Conservation (phyloP, 2,888 invertebrate species). For the Lasioglossum oenotherae region DNA sequence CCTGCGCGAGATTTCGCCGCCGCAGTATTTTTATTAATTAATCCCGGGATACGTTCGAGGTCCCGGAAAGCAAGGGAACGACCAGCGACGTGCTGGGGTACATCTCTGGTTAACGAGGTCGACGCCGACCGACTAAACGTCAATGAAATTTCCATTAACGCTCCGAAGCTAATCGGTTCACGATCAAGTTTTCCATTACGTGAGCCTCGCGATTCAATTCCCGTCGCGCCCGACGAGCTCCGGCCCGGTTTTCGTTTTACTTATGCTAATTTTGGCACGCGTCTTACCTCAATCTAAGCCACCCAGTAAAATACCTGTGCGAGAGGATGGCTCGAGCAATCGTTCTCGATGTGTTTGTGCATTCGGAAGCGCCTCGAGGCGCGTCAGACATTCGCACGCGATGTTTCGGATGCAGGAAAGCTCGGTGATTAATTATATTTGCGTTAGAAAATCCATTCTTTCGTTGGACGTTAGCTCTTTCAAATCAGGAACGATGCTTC, state of each 20-base stretch:
- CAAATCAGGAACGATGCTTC: too few relatives aligned
- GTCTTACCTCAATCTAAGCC: not conserved
- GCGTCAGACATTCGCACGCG: not conserved
- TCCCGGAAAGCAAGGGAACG: not conserved
- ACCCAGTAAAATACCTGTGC: not conserved
- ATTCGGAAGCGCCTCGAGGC: not conserved
- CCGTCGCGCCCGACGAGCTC: not conserved
- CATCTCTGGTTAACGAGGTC: not conserved
- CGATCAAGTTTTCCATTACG: conserved; percentile 3
- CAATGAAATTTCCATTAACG: conserved; percentile 1
- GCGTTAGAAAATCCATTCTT: not conserved
- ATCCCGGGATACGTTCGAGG: not conserved
- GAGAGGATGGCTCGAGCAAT: too few relatives aligned
- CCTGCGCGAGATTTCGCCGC: not conserved
- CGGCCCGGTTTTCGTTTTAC: not conserved
- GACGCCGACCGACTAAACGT: not conserved
- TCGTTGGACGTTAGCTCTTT: not conserved
- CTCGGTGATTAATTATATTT: not conserved
- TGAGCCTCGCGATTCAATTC: not conserved
- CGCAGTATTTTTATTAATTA: not conserved
- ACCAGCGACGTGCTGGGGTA: not conserved
- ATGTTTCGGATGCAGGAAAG: not conserved
- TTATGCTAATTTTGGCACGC: conserved; percentile 1
- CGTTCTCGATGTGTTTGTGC: too few relatives aligned
- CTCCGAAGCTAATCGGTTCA: not conserved